These are phyloP conservation scores for Epinotia bilunana DNA, from an alignment of 2,888 invertebrate species.

Conservation along the genomic window DNA sequence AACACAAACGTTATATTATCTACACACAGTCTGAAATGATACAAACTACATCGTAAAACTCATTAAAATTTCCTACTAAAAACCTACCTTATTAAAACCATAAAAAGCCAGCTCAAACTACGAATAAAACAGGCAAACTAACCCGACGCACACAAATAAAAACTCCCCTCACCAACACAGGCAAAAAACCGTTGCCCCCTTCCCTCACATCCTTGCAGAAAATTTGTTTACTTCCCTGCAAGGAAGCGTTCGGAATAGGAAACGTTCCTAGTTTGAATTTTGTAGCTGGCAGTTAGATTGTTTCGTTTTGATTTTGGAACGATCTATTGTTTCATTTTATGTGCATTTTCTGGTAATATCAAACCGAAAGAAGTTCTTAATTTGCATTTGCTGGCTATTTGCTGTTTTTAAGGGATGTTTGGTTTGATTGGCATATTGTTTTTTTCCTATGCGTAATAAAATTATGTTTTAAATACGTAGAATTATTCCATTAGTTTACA, in stretches of 20 bases:
- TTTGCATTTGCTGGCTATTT: no score
- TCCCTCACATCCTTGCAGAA: slow-evolving; percentile 80
- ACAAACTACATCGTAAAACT: slow-evolving; percentile 14
- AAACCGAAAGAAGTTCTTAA: no score
- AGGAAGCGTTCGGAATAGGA: slow-evolving; percentile 65
- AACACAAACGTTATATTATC: neutral
- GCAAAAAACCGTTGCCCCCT: slow-evolving; percentile 70
- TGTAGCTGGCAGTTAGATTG: slow-evolving; percentile 30
- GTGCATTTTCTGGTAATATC: neutral
- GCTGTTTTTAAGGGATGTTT: no score
- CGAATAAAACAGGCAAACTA: slow-evolving; percentile 40
- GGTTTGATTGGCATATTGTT: no score
- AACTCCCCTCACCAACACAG: slow-evolving; percentile 68
- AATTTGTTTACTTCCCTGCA: slow-evolving; percentile 83
- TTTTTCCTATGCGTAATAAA: no score
- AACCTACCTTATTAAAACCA: slow-evolving; percentile 39
- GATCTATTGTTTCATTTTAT: neutral
- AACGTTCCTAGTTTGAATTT: slow-evolving; percentile 61
- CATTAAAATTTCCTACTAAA: slow-evolving; percentile 20
- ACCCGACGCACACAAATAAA: slow-evolving; percentile 55
- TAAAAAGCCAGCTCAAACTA: slow-evolving; percentile 39
- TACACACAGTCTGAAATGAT: neutral
- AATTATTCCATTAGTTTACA: no score
- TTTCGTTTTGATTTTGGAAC: slow-evolving; percentile 9
- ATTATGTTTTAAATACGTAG: no score